These are phyloP conservation scores for Nycticorax nycticorax DNA, from an alignment of 2,113 vertebrate species.

Conservation along the genomic window DNA sequence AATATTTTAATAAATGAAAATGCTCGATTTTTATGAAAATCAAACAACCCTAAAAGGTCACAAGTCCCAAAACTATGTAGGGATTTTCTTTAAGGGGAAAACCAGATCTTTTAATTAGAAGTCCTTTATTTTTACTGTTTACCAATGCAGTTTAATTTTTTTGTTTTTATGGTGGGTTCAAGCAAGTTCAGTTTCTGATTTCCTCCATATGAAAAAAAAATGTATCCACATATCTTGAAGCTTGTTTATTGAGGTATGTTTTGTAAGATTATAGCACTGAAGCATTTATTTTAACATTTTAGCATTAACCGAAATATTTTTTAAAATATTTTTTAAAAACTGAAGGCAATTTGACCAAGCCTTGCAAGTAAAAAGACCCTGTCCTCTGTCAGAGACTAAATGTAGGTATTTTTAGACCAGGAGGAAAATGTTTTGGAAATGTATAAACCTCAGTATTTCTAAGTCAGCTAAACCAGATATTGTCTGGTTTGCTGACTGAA, in stretches of 20 bases:
- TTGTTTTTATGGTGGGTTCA: background rate
- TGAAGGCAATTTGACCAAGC: background rate
- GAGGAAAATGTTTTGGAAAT: background rate
- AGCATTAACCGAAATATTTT: background rate
- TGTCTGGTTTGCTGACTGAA: background rate
- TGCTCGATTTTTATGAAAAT: conserved; percentile 2
- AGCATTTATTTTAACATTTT: background rate
- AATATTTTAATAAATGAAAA: conserved; percentile 14
- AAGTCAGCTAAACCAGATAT: background rate
- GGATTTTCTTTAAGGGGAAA: background rate
- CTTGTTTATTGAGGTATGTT: background rate
- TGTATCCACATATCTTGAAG: background rate
- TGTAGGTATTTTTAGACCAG: background rate
- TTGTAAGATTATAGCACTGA: background rate
- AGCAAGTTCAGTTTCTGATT: background rate
- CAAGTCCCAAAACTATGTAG: background rate
- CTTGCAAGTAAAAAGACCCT: background rate
- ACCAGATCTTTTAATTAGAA: background rate
- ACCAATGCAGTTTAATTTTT: background rate
- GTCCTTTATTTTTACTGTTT: background rate
- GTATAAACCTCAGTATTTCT: background rate
- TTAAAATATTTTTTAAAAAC: background rate
- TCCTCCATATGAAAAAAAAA: background rate
- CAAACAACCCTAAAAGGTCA: conserved; percentile 1
- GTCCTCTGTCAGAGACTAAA: background rate